Base-by-base conservation (phyloP, 2,888 invertebrate genomes). In the Cephonodes hylas region DNA sequence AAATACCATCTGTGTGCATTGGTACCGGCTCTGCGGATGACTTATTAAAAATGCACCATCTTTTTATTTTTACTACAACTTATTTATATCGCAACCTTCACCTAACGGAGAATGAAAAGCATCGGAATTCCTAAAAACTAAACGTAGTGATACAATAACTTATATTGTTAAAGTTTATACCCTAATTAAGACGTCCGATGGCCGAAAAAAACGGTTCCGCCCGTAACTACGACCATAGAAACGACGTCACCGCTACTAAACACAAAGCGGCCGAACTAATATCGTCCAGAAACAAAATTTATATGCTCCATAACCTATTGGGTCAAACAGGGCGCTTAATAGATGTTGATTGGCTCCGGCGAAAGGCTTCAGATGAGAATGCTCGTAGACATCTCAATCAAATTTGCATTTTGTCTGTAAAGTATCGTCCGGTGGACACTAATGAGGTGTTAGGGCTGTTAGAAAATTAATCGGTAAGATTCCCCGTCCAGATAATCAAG, bases 361-460 rank as follows among this genome's bases (percentile, higher is more conserved):
- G 72, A 79, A 80, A 78, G 71, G 67, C 70, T 77, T 71, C 69
- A 66, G 75, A 87, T 82, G 77, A 78, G 80, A 86, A 90, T 83
- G 89, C 88, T 87, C 76, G 79, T 76, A 71, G 83, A 83, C 76
- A 76, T 72, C 79, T 83, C 81, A 76, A 76, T 80, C 79, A 78
- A 81, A 89, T 91, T 90, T 90, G 89, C 91, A 91, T 91, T 87
- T 87, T 69, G 80, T 83, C 83, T 85, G 85, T 88, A 81, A 85
- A 86, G 78, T 79, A 76, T 79, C 77, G 80, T 76, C 71, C 70
- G 74, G 71, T 70, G 66, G 81, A 85, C 88, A 81, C 86, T 91
- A 90, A 91, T 90, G 87, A 89, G 86, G 91, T 91, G 91, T 89
- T 85, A 85, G 82, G 69, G 86, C 90, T 91, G 91, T 89, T 85